A percentile compares a stretch with the other conserved stretches of the same genome.
Evolutionary conservation across 1,140 invertebrate genomes (phyloP).

Genomic region (Panagrolaimus sp.): DNA sequence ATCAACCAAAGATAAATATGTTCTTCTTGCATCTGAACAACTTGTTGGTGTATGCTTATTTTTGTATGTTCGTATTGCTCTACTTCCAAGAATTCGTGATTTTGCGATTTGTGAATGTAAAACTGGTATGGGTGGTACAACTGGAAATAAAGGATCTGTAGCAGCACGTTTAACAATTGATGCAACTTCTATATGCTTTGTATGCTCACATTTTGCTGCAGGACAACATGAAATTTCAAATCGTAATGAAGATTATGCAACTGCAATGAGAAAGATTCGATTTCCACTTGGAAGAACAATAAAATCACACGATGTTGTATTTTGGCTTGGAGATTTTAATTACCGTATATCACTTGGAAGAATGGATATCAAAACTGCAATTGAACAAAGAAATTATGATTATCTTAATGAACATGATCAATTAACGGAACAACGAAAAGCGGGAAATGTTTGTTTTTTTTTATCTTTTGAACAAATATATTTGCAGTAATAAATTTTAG

Average conservation of each 20-base stretch:
- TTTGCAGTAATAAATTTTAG: constrained; percentile 60
- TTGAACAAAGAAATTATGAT: constrained; percentile 72
- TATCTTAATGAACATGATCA: constrained; percentile 81
- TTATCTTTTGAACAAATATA: too few species aligned
- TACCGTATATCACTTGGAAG: constrained; percentile 92
- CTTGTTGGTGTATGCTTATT: constrained; percentile 95
- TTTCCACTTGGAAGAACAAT: constrained; percentile 80
- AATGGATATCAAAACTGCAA: constrained; percentile 81
- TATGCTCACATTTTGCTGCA: constrained; percentile 97
- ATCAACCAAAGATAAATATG: constrained; percentile 73
- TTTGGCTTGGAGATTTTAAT: constrained; percentile 99
- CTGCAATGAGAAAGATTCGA: constrained; percentile 82
- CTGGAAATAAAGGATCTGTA: constrained; percentile 86
- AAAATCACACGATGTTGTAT: constrained; percentile 92
- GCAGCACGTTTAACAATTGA: constrained; percentile 84
- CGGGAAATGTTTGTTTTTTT: constrained; percentile 58
- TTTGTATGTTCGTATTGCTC: constrained; percentile 79
- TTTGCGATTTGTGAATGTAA: constrained; percentile 75
- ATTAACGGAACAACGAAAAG: constrained; percentile 65
- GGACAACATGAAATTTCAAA: constrained; percentile 92
- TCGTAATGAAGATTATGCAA: constrained; percentile 88
- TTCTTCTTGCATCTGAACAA: constrained; percentile 86
- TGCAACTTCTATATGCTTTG: constrained; percentile 84
- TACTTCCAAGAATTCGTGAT: constrained; percentile 73
- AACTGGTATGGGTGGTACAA: constrained; percentile 89